Percentiles rank a stretch among this genome's conserved stretches.
Evolutionary conservation across 2,113 vertebrate genomes (phyloP).

Genomic region (Vombatus ursinus): DNA sequence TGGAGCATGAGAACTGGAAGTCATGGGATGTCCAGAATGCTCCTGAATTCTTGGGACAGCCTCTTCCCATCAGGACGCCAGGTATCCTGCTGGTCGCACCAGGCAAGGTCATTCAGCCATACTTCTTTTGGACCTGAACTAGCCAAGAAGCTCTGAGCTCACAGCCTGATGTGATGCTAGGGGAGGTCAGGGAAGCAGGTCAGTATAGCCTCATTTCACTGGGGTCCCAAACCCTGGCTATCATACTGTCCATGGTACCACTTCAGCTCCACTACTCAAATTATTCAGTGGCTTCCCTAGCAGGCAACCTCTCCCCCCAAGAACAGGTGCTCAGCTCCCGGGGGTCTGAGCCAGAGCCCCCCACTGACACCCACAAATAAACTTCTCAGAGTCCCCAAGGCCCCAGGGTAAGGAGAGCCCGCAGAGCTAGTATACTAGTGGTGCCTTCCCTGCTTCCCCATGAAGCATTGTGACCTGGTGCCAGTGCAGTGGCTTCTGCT

Average conservation of each 20-base stretch:
- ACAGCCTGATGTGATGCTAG: neutral
- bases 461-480: neutral
- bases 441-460: neutral
- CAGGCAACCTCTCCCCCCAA: neutral
- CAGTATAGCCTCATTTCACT: neutral
- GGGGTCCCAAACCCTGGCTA: neutral
- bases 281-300: neutral
- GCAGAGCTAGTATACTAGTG: neutral
- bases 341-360: neutral
- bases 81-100: slow-evolving; percentile 45
- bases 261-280: slow-evolving; percentile 5
- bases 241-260: neutral
- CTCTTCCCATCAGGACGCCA: neutral
- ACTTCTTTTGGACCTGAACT: neutral
- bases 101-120: slow-evolving; percentile 69
- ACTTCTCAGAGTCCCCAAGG: neutral
- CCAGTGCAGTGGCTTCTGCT: neutral
- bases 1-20: neutral
- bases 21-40: neutral
- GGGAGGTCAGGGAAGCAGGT: neutral
- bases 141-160: neutral
- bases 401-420: neutral
- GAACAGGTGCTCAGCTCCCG: slow-evolving; percentile 26
- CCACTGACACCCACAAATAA: neutral
- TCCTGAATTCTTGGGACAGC: slow-evolving; percentile 3